Evolutionary conservation across 2,888 invertebrate genomes (phyloP).

Genomic region (Callyntrura sp.): DNA sequence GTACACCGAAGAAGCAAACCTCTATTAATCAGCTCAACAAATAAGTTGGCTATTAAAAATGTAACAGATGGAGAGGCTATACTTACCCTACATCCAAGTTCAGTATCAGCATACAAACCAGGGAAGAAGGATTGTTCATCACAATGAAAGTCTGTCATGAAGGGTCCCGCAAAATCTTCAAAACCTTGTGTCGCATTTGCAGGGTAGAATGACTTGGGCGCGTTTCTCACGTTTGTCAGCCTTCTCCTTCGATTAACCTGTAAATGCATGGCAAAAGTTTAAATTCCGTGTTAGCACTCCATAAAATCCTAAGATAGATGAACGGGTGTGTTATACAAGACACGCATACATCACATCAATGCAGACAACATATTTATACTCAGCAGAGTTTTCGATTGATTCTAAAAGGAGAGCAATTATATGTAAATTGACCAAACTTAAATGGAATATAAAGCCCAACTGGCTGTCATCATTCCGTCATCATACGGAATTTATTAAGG

Average conservation of each 20-base stretch:
- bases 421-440: constrained; percentile 59
- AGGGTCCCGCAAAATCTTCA: constrained; percentile 74
- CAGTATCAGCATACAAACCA: constrained; percentile 94
- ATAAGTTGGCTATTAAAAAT: too few relatives aligned
- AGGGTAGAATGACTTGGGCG: constrained; percentile 83
- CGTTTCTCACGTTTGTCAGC: constrained; percentile 82
- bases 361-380: not conserved
- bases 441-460: constrained; percentile 42
- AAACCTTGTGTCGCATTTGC: constrained; percentile 80
- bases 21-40: not conserved
- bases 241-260: constrained; percentile 70
- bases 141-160: constrained; percentile 93
- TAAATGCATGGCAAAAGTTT: not conserved
- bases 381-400: not conserved
- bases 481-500: constrained; percentile 38
- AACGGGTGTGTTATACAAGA: not conserved
- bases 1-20: not conserved
- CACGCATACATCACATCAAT: constrained; percentile 37
- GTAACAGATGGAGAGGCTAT: too few relatives aligned
- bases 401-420: constrained; percentile 72
- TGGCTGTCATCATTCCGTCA: constrained; percentile 23
- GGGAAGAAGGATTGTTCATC: constrained; percentile 96
- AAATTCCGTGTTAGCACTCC: not conserved
- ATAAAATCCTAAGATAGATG: not conserved
- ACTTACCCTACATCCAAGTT: constrained; percentile 95